Percentiles rank a stretch among this genome's conserved stretches.
phyloP scores from a whole-genome alignment of 2,797 vertebrate species.

The Falco columbarius region DNA sequence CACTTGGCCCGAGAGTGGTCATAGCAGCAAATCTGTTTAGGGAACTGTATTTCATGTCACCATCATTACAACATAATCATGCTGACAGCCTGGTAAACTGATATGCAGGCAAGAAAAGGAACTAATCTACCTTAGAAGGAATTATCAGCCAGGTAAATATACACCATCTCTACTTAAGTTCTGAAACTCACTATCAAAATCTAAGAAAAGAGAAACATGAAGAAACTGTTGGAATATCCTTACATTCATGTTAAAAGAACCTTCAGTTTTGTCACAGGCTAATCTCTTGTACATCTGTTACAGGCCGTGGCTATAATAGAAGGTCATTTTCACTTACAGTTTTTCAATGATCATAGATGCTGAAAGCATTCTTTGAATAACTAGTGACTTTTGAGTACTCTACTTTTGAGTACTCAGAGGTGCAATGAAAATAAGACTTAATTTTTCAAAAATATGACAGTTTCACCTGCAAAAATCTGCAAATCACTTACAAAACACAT shows the following conservation, averaged over 20 bases:
- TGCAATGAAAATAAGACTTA: not conserved
- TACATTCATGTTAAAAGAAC: not conserved
- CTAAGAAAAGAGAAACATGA: not conserved
- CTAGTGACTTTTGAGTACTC: not conserved
- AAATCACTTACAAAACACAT: not conserved
- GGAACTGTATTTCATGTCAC: not conserved
- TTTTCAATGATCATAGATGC: not conserved
- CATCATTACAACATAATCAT: not conserved
- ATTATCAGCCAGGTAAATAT: not conserved
- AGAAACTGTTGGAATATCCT: not conserved
- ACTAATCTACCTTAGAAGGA: not conserved
- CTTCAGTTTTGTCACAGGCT: not conserved
- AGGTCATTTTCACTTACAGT: not conserved
- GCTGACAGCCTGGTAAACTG: not conserved
- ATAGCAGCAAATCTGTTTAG: not conserved
- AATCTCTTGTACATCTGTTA: not conserved
- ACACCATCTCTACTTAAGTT: not conserved
- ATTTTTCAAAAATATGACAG: not conserved
- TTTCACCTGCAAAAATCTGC: not conserved
- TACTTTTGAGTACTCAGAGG: not conserved
- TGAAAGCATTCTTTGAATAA: not conserved
- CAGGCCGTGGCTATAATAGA: accelerated
- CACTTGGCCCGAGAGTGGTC: not conserved
- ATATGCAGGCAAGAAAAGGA: not conserved
- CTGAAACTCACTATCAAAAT: not conserved